Evolutionary conservation across 2,797 vertebrate species (phyloP), one percentile per base, ranked within the genome.

Genomic region (Eulemur albifrons): DNA sequence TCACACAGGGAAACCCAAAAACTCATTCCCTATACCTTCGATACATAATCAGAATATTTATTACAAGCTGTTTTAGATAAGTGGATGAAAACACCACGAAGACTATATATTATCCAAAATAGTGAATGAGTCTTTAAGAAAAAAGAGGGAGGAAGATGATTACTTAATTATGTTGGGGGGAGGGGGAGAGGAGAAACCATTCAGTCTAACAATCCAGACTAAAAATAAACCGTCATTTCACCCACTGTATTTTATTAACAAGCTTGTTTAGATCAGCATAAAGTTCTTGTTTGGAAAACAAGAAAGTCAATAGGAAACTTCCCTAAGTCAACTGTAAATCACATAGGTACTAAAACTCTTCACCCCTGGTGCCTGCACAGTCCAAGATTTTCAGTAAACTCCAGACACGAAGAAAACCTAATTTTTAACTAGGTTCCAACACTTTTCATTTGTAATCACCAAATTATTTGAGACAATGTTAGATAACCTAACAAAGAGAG

Each of bases 181-280:
- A 30, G 35, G 27, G 43, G 5, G 20, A n/a, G 5, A 69, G 50
- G 32, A 25, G n/a, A 67, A 48, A 61, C 65, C 73, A 50, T 45
- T 80, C 32, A 54, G 65, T 81, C 88, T 93, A 83, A 82, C 97
- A 85, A 67, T 69, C 50, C 43, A 59, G 59, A 76, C 93, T 95
- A 88, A 89, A 97, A 93, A 57, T 85, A 96, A 95, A 32, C 94
- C 85, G 94, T 45, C 88, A 32, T 79, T 96, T 93, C 92, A 95
- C 79, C 81, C 95, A 95, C 79, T 32, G 20, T 63, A 76, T 90
- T 96, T 97, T 75, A 97, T 92, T 94, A 96, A 94, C 76, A 80
- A 92, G 73, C 57, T 77, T 80, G 70, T 93, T 95, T 82, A 85
- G 63, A 88, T 75, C 45, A 80, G 82, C 67, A 27, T n/a, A 43